Percentiles rank a stretch among this genome's conserved stretches.
Conservation (phyloP, 2,113 vertebrate species). For the Ptyas mucosa region DNA sequence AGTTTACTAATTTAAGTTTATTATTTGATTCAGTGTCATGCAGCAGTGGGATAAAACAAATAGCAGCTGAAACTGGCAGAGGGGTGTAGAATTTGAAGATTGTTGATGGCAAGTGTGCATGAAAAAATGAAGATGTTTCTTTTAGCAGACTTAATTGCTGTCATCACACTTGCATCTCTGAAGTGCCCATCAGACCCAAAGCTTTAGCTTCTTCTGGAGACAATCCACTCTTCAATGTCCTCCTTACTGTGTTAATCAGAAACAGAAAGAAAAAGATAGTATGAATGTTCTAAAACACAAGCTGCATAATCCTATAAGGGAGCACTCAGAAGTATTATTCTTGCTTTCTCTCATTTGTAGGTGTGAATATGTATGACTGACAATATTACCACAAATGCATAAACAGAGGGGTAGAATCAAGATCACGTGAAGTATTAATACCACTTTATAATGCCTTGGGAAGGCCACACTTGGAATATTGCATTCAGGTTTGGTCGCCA, state of each 20-base stretch:
- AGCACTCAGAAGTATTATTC: not conserved
- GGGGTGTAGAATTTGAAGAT: conserved; percentile 13
- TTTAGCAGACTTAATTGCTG: not conserved
- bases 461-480: no score
- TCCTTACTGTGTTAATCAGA: conserved; percentile 75
- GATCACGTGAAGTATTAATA: no score
- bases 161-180: conserved; percentile 96
- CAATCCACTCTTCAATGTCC: conserved; percentile 91
- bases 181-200: conserved; percentile 85
- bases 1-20: conserved; percentile 21
- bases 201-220: conserved; percentile 93
- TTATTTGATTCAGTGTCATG: conserved; percentile 22
- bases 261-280: conserved; percentile 29
- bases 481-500: no score
- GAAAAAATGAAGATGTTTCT: not conserved
- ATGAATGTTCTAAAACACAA: not conserved
- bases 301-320: not conserved
- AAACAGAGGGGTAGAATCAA: no score
- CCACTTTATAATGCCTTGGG: no score
- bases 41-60: conserved; percentile 42
- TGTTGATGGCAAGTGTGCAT: conserved; percentile 24
- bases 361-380: not conserved
- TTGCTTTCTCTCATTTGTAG: not conserved
- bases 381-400: not conserved
- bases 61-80: conserved; percentile 57